Evolutionary conservation across 2,113 vertebrate genomes (phyloP).

Genomic region (Lophotis ruficrista): DNA sequence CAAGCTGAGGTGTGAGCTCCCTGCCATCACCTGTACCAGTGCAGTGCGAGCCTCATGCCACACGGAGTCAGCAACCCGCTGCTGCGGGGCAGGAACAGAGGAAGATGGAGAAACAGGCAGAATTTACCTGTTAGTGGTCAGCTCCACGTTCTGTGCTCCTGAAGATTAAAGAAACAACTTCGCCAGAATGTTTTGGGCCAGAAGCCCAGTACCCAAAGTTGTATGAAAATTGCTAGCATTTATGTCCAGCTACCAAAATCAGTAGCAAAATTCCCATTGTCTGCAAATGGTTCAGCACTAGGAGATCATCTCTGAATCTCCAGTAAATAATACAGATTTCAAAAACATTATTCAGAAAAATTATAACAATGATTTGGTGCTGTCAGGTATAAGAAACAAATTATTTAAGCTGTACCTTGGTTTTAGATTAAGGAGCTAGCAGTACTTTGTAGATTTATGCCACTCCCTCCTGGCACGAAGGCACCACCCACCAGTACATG

Average conservation of each 20-base stretch:
- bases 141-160: too few species aligned
- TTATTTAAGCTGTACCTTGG: not conserved
- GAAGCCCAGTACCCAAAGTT: not conserved
- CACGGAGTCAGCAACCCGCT: conserved; percentile 31
- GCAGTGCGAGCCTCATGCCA: not conserved
- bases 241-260: not conserved
- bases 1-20: not conserved
- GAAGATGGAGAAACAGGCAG: not conserved
- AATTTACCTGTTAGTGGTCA: too few species aligned
- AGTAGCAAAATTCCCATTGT: not conserved
- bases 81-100: not conserved
- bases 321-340: not conserved
- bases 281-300: not conserved
- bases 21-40: not conserved
- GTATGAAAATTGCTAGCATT: not conserved
- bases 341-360: not conserved
- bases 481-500: not conserved
- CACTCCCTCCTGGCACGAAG: not conserved
- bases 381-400: not conserved
- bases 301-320: not conserved
- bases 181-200: not conserved
- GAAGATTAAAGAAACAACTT: too few species aligned
- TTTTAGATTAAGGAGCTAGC: too few species aligned
- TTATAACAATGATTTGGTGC: accelerated
- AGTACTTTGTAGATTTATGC: not conserved